Evolutionary conservation across 2,888 invertebrate species (phyloP).

Genomic region (Dasysyrphus albostriatus): DNA sequence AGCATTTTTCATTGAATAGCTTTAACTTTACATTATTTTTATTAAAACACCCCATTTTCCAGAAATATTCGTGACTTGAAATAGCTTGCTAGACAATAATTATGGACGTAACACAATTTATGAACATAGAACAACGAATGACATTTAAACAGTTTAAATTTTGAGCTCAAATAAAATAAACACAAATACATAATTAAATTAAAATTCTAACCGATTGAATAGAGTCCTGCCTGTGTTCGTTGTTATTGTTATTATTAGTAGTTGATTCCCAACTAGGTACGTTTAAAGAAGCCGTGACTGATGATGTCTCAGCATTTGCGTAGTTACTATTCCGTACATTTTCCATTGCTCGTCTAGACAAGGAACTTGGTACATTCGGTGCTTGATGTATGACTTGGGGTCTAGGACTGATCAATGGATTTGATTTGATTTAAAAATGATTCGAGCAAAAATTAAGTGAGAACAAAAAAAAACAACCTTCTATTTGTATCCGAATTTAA

Average conservation of each 20-base stretch:
- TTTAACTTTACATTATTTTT: no score
- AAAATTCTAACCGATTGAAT: conserved; percentile 59
- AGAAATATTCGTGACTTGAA: no score
- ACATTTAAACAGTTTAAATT: conserved; percentile 55
- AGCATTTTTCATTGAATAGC: no score
- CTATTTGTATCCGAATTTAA: conserved; percentile 69
- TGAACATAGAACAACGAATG: conserved; percentile 33
- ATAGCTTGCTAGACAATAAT: neutral
- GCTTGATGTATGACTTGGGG: conserved; percentile 54
- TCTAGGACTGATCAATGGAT: conserved; percentile 37
- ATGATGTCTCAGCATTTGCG: conserved; percentile 53
- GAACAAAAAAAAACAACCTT: conserved; percentile 52
- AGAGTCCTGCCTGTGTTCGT: conserved; percentile 31
- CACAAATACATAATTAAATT: conserved; percentile 19
- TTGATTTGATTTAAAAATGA: conserved; percentile 34
- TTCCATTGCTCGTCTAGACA: conserved; percentile 77
- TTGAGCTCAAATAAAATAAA: conserved; percentile 36
- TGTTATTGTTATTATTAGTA: conserved; percentile 46
- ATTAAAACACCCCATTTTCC: no score
- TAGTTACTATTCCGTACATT: conserved; percentile 76
- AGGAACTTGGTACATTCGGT: conserved; percentile 71
- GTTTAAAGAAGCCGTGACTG: conserved; percentile 28
- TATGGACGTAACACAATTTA: conserved; percentile 36
- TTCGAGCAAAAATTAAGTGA: conserved; percentile 9
- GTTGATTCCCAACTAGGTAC: conserved; percentile 34